Base-by-base conservation (phyloP, 2,797 vertebrate genomes). In the Sparidentex hasta region DNA sequence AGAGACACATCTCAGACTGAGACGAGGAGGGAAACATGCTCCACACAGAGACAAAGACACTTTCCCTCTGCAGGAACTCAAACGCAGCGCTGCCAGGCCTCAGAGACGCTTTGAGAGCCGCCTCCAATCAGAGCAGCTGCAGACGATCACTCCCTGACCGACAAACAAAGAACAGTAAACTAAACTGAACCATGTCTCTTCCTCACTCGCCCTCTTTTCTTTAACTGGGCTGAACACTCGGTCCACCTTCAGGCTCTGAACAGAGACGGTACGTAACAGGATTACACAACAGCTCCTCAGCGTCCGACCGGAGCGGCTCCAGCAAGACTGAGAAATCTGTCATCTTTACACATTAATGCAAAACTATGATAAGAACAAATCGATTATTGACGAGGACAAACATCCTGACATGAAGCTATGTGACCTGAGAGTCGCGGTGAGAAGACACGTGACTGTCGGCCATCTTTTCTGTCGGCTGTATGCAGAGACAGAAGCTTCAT, bases 81-180 rank as follows among this genome's bases (percentile, higher is more conserved):
- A 11, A 65, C 33, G 41, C 38, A 33, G 51, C 25, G 7, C 52
- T 54, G 58, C 80, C 74, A 73, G 25, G 2, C 51, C 56, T 13
- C 33, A 2, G 56, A 44, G 16, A 57, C 33, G 20, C 44, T 71
- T 58, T 55, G 20, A 61, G 25, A 74, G 74, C 38, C 6, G 74
- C 38, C 6, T 57, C 75, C 75, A 82, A 78, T 82, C 71, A 70
- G 65, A 16, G 12, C 13, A 12, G 44, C 75, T 66, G 75, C 4
- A 56, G n/a, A 11, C 29, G 11, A n/a, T 25, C 48, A 56, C 75
- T 62, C 65, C 75, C 71, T 21, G 16, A 1, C 25, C 3, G 13
- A 27, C 3, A 3, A 5, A 58, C 11, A 67, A 2, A 20, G 0
- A 25, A 44, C n/a, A 27, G 18, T 11, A 13, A 44, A 56, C 23